Evolutionary conservation across 2,888 invertebrate species (phyloP).

Genomic region (Sthenelais limicola): DNA sequence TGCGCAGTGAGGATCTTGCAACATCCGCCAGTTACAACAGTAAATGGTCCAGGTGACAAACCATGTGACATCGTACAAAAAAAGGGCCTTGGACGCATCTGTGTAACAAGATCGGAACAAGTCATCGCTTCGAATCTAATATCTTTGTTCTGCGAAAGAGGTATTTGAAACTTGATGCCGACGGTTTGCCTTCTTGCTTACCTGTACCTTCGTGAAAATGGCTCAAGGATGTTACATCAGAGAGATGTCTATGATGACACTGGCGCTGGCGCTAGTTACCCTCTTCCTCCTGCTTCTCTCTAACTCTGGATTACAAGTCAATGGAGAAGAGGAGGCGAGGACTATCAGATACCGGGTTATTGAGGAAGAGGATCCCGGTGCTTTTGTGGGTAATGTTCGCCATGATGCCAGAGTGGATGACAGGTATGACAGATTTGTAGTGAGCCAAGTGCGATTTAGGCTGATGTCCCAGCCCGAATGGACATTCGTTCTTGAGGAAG

Average conservation of each 20-base stretch:
- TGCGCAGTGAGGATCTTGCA: too few relatives aligned
- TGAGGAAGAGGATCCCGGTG: slow-evolving; percentile 48
- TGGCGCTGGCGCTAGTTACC: too few relatives aligned
- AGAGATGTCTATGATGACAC: not conserved
- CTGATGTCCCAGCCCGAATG: slow-evolving; percentile 44
- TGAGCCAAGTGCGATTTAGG: slow-evolving; percentile 46
- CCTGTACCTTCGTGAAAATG: not conserved
- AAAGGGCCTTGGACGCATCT: too few relatives aligned
- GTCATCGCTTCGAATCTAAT: too few relatives aligned
- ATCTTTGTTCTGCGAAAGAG: too few relatives aligned
- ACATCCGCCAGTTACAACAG: too few relatives aligned
- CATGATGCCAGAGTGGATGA: slow-evolving; percentile 46
- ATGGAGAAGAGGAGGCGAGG: slow-evolving; percentile 9
- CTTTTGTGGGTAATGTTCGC: slow-evolving; percentile 50
- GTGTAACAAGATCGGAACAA: too few relatives aligned
- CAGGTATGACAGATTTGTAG: slow-evolving; percentile 31
- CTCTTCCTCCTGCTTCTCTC: not conserved
- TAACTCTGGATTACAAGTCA: not conserved
- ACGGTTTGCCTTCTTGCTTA: not conserved
- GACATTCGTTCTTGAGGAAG: slow-evolving; percentile 46
- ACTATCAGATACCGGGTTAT: slow-evolving; percentile 35
- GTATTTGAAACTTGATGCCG: not conserved
- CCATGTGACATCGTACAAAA: too few relatives aligned
- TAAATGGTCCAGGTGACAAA: too few relatives aligned
- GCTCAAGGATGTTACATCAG: not conserved